These are phyloP conservation scores for Drosophila pseudoananassae DNA, from an alignment of 1,140 invertebrate genomes.

Conservation along the genomic window DNA sequence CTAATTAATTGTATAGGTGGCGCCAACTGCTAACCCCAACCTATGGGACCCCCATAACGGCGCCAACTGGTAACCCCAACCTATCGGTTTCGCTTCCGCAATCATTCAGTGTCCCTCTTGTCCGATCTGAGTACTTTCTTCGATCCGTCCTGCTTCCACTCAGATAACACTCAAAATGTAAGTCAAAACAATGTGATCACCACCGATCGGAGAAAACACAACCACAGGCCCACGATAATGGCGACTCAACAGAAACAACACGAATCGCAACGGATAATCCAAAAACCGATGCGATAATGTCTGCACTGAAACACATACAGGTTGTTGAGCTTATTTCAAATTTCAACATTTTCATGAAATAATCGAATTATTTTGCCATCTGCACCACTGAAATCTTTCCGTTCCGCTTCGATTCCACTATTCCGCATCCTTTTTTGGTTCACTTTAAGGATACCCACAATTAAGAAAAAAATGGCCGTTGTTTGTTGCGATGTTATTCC, in stretches of 20 bases:
- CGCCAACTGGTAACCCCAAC: conserved; percentile 4
- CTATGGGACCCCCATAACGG: too few species aligned
- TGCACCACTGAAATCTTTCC: conserved; percentile 3
- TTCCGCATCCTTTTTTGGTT: background rate
- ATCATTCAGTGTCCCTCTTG: conserved; percentile 2
- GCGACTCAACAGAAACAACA: conserved; percentile 13
- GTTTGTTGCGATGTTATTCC: background rate
- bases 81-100: conserved; percentile 14
- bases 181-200: conserved; percentile 28
- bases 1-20: too few species aligned
- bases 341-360: background rate
- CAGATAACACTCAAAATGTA: conserved; percentile 25
- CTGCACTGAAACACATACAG: conserved; percentile 19
- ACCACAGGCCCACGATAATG: conserved; percentile 10
- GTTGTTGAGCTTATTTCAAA: conserved; percentile 12
- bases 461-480: conserved; percentile 23
- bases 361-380: background rate
- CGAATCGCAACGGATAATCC: background rate
- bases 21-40: too few species aligned
- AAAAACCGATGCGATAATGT: conserved; percentile 22
- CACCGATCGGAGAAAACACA: conserved; percentile 12
- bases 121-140: conserved; percentile 19
- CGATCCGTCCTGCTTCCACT: conserved; percentile 14
- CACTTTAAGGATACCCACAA: conserved; percentile 39
- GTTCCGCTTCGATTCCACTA: conserved; percentile 2